These are phyloP conservation scores for Andrena camellia DNA, from an alignment of 2,888 invertebrate genomes.

Conservation along the genomic window DNA sequence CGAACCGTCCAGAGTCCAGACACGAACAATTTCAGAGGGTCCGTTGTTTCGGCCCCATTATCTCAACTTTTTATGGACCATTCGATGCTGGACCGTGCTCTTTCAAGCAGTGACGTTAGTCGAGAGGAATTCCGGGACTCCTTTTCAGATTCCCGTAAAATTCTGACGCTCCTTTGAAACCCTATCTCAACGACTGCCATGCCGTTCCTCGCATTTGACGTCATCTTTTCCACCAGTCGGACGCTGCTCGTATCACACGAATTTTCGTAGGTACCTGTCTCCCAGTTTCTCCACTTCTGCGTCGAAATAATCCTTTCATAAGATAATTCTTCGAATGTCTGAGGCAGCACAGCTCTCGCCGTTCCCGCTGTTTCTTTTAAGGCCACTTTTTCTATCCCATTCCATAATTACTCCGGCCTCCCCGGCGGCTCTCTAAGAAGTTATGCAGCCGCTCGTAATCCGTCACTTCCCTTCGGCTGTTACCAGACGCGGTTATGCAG, in stretches of 20 bases:
- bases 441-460: slow-evolving; percentile 30
- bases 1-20: not conserved
- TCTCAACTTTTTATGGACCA: slow-evolving; percentile 8
- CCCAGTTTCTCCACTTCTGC: too few species aligned
- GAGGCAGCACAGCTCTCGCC: not conserved
- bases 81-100: not conserved
- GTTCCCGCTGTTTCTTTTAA: not conserved
- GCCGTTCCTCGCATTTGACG: not conserved
- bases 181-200: not conserved
- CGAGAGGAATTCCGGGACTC: slow-evolving; percentile 18
- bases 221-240: not conserved
- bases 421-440: not conserved
- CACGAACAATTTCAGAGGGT: not conserved
- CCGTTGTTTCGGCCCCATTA: slow-evolving; percentile 15
- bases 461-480: slow-evolving; percentile 17
- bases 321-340: too few species aligned
- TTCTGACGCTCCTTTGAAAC: not conserved
- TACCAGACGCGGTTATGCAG: not conserved
- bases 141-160: slow-evolving; percentile 14
- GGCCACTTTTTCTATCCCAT: slow-evolving; percentile 4
- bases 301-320: too few species aligned
- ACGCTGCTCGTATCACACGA: too few species aligned
- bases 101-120: not conserved
- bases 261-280: too few species aligned
- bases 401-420: slow-evolving; percentile 29